Conservation (phyloP, 2,797 vertebrate genomes). For the Atherinosoma microstoma region DNA sequence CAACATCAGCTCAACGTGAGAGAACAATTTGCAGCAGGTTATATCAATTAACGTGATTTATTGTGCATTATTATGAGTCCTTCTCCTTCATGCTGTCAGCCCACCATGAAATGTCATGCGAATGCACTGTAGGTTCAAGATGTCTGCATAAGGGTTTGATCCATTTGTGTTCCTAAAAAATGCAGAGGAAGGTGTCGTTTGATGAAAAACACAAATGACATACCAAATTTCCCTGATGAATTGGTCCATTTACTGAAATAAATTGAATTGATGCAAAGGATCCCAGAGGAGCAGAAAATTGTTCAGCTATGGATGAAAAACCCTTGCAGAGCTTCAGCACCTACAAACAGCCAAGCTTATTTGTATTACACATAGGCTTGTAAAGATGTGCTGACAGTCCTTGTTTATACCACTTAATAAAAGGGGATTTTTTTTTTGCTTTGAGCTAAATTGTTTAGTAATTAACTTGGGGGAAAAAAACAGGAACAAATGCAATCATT, state of each 20-base stretch:
- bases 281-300: conserved; percentile 78
- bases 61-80: not conserved
- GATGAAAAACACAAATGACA: conserved; percentile 77
- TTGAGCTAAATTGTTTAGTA: conserved; percentile 47
- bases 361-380: conserved; percentile 68
- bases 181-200: conserved; percentile 58
- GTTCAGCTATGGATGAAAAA: conserved; percentile 77
- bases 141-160: conserved; percentile 62
- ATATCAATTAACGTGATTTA: conserved; percentile 14
- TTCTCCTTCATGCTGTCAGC: conserved; percentile 16
- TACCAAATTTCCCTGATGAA: conserved; percentile 79
- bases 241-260: conserved; percentile 81
- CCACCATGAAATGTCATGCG: conserved; percentile 44
- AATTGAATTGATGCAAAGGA: conserved; percentile 81
- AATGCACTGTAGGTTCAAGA: conserved; percentile 47
- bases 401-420: conserved; percentile 69
- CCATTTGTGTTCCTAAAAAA: conserved; percentile 57
- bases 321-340: conserved; percentile 50
- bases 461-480: conserved; percentile 62
- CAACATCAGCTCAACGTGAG: conserved; percentile 24
- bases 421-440: conserved; percentile 20
- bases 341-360: conserved; percentile 60
- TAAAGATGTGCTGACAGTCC: conserved; percentile 71
- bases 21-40: conserved; percentile 46
- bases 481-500: conserved; percentile 64